phyloP scores from a whole-genome alignment of 1,140 invertebrate genomes.

The Notospermus geniculatus region DNA sequence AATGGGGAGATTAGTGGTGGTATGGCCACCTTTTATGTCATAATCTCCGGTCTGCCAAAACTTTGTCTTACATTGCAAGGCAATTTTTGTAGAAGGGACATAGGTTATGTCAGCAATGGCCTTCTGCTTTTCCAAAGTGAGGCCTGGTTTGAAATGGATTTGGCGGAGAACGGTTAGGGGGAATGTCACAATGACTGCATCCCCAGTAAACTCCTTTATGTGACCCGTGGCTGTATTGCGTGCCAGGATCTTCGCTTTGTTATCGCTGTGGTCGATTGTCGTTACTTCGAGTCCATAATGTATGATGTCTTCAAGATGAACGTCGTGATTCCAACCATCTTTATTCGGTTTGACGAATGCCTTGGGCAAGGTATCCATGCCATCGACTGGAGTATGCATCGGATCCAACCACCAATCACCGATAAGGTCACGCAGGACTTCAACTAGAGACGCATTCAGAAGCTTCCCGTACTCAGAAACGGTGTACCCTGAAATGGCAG shows the following conservation, averaged over 20 bases:
- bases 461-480: slow-evolving; percentile 19
- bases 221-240: slow-evolving; percentile 14
- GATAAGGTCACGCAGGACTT: slow-evolving; percentile 17
- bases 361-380: slow-evolving; percentile 23
- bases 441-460: slow-evolving; percentile 13
- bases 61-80: slow-evolving; percentile 21
- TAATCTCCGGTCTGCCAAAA: slow-evolving; percentile 26
- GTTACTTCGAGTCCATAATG: slow-evolving; percentile 16
- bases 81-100: slow-evolving; percentile 20
- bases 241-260: slow-evolving; percentile 5
- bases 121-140: not conserved
- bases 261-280: not conserved
- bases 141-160: slow-evolving; percentile 12
- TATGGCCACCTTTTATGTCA: slow-evolving; percentile 21
- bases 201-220: not conserved
- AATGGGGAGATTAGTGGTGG: slow-evolving; percentile 20
- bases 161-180: slow-evolving; percentile 23
- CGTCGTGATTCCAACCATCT: slow-evolving; percentile 17
- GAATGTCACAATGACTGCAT: slow-evolving; percentile 25
- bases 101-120: slow-evolving; percentile 19
- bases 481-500: slow-evolving; percentile 23
- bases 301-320: slow-evolving; percentile 15
- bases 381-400: slow-evolving; percentile 20
- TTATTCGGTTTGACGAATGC: slow-evolving; percentile 17
- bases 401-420: slow-evolving; percentile 23